Base-by-base conservation (phyloP, 2,113 vertebrate genomes). In the Grammomys dolichurus region DNA sequence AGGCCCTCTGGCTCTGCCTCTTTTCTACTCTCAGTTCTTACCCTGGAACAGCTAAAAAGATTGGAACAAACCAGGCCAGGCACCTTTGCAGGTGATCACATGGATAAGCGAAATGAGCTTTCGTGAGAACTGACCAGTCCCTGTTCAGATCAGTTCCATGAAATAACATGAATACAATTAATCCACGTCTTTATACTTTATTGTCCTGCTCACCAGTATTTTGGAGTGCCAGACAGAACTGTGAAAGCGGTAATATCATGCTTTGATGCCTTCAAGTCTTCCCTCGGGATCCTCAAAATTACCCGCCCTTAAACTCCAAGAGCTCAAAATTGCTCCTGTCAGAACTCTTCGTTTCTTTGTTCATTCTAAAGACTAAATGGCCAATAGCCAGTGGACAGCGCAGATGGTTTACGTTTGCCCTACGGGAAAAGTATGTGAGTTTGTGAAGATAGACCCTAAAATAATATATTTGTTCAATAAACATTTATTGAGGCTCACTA, bases 401-500 rank as follows among this genome's bases (percentile, higher is more conserved):
- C 40, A 75, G 78, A 51, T 76, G 33, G 67, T 76, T 95, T 91
- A 19, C 22, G 26, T 88, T 48, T 93, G 19, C 40, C 65, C 43
- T 28, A 46, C 86, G 67, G 65, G 51, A 28, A 90, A 93, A 93
- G 72, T 93, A 40, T 28, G 13, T 75, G 40, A 56, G 4, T 94
- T 54, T 94, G 3, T 93, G 67, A 46, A 46, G 73, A 11, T 89
- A 28, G 36, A 28, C 48, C 31, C 48, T 75, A 94, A 90, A 93
- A n/a, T 56, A 72, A 88, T 46, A 16, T 84, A 75, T 91, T 96
- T 94, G 40, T 89, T 95, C 22, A 76, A 91, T 54, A 81, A 92
- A 76, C 84, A 80, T 91, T 94, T 87, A 75, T 33, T 40, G 28
- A 77, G 40, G 54, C 14, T 72, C 60, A 43, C 82, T 88, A 76